Evolutionary conservation across 2,113 vertebrate genomes (phyloP).

Genomic region (Scomber japonicus): DNA sequence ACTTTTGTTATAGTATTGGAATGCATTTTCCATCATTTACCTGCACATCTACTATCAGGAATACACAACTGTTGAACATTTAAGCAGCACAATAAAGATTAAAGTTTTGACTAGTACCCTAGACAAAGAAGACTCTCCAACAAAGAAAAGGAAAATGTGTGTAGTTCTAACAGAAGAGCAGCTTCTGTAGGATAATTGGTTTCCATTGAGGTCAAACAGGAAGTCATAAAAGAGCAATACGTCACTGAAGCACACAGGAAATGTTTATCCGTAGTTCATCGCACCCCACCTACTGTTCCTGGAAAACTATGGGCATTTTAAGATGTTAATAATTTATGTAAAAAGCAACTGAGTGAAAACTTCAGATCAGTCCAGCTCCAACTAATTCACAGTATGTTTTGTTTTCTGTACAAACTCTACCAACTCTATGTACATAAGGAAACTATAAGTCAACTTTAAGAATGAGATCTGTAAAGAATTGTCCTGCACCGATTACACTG

Average conservation of each 20-base stretch:
- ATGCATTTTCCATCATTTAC: background rate
- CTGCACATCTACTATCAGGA: background rate
- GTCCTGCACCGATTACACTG: slow-evolving; percentile 4
- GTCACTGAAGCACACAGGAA: slow-evolving; percentile 52
- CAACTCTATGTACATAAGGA: background rate
- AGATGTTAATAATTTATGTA: slow-evolving; percentile 44
- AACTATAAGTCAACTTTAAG: background rate
- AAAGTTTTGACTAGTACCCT: background rate
- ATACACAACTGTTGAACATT: background rate
- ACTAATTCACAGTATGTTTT: background rate
- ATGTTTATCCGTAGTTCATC: slow-evolving; percentile 50
- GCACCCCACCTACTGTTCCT: slow-evolving; percentile 18
- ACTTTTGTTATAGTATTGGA: background rate
- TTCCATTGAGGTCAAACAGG: slow-evolving; percentile 37
- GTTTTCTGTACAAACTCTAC: background rate
- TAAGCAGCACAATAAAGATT: background rate
- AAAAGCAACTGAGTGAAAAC: background rate
- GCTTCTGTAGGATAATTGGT: background rate
- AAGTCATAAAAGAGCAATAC: slow-evolving; percentile 39
- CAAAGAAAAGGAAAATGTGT: background rate
- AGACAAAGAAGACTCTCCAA: background rate
- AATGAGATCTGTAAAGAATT: background rate
- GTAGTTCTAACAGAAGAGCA: background rate
- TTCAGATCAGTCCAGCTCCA: background rate
- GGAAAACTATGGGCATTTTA: slow-evolving; percentile 17